A percentile compares a stretch with the other conserved stretches of the same genome.
Evolutionary conservation across 2,888 invertebrate genomes (phyloP).

Genomic region (Lycia hirtaria): DNA sequence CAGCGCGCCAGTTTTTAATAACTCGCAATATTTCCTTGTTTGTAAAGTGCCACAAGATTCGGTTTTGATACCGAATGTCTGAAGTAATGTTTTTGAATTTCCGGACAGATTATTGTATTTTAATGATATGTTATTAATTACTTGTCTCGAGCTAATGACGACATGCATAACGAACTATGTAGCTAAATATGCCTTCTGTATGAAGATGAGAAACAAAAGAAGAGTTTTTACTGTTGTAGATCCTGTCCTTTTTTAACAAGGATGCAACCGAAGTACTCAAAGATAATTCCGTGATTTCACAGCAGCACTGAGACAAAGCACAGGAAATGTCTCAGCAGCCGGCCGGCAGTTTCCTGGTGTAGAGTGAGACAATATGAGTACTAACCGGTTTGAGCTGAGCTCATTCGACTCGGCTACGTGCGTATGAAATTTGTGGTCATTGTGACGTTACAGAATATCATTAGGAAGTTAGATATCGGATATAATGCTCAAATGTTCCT

Average conservation of each 20-base stretch:
- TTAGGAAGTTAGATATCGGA: slow-evolving; percentile 6
- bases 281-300: slow-evolving; percentile 54
- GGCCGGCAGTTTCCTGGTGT: slow-evolving; percentile 79
- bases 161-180: neutral
- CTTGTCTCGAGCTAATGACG: neutral
- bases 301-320: slow-evolving; percentile 72
- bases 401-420: slow-evolving; percentile 64
- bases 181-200: neutral
- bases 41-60: slow-evolving; percentile 60
- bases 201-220: neutral
- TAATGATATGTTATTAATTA: slow-evolving; percentile 6
- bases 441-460: slow-evolving; percentile 44
- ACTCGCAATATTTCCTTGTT: slow-evolving; percentile 81
- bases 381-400: slow-evolving; percentile 77
- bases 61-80: slow-evolving; percentile 47
- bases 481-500: neutral
- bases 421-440: slow-evolving; percentile 55
- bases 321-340: slow-evolving; percentile 78
- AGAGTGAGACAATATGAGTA: slow-evolving; percentile 80
- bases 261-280: slow-evolving; percentile 23
- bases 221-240: neutral
- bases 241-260: slow-evolving; percentile 11
- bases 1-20: slow-evolving; percentile 82
- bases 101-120: slow-evolving; percentile 25
- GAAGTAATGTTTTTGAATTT: slow-evolving; percentile 41